Conservation (phyloP, 2,888 invertebrate genomes). For the Mythimna loreyi region DNA sequence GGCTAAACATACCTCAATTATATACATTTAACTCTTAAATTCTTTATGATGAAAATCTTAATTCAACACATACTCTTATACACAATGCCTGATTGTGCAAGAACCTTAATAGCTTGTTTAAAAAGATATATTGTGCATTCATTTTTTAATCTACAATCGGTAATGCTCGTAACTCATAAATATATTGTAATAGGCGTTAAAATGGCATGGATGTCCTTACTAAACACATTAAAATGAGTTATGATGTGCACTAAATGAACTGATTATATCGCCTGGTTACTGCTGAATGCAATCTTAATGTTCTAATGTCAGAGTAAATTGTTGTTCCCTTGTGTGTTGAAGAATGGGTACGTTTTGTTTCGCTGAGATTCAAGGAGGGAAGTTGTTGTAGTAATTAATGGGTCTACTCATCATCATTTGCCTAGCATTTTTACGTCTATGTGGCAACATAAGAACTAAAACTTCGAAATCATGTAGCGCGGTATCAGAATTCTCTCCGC, state of each 20-base stretch:
- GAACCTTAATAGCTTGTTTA: slow-evolving; percentile 55
- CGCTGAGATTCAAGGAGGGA: neutral
- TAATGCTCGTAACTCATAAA: slow-evolving; percentile 63
- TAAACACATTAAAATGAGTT: slow-evolving; percentile 68
- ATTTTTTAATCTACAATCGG: slow-evolving; percentile 68
- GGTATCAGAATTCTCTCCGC: too few relatives aligned
- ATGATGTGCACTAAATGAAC: slow-evolving; percentile 63
- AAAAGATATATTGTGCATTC: slow-evolving; percentile 66
- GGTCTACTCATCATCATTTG: too few relatives aligned
- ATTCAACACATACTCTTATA: slow-evolving; percentile 6
- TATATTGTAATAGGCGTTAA: slow-evolving; percentile 58
- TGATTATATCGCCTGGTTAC: slow-evolving; percentile 59
- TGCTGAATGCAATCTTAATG: slow-evolving; percentile 35
- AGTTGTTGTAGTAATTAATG: neutral
- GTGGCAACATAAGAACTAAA: too few relatives aligned
- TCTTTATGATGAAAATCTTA: neutral
- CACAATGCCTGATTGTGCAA: slow-evolving; percentile 42
- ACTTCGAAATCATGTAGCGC: too few relatives aligned
- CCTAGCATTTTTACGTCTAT: too few relatives aligned
- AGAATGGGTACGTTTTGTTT: slow-evolving; percentile 31
- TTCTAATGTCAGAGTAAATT: slow-evolving; percentile 50
- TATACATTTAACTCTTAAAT: too few relatives aligned
- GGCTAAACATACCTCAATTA: neutral
- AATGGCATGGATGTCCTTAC: slow-evolving; percentile 70
- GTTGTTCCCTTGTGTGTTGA: slow-evolving; percentile 42